Conservation (phyloP, 2,888 invertebrate species). For the Idaea dimidiata region DNA sequence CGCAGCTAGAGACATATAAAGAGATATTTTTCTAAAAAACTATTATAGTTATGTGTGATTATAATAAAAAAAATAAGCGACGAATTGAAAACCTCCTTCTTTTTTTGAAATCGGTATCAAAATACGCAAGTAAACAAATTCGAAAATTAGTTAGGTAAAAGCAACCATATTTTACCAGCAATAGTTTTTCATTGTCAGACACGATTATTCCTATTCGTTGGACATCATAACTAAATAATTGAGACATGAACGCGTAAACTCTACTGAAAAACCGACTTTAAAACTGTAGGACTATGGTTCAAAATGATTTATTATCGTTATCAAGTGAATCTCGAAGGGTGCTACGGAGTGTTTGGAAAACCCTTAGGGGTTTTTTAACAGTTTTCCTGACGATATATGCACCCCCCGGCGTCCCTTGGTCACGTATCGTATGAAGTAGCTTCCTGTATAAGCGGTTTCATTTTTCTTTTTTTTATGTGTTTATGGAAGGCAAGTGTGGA, state of each 20-base stretch:
- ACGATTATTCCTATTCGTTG: constrained; percentile 53
- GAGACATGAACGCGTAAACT: constrained; percentile 40
- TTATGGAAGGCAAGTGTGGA: constrained; percentile 32
- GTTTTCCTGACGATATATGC: constrained; percentile 70
- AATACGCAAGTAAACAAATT: not conserved
- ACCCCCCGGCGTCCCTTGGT: constrained; percentile 52
- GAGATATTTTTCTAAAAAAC: too few relatives aligned
- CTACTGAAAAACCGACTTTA: constrained; percentile 11
- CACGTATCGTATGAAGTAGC: constrained; percentile 77
- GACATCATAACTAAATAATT: constrained; percentile 63
- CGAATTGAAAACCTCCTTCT: too few relatives aligned
- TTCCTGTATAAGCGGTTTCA: constrained; percentile 73
- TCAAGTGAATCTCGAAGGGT: constrained; percentile 23
- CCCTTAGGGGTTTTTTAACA: constrained; percentile 73
- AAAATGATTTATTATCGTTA: constrained; percentile 5
- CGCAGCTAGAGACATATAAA: too few relatives aligned
- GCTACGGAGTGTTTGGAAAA: constrained; percentile 27
- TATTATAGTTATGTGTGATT: too few relatives aligned
- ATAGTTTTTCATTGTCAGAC: constrained; percentile 47
- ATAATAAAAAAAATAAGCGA: too few relatives aligned
- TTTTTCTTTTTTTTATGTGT: constrained; percentile 58
- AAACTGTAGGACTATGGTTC: constrained; percentile 7
- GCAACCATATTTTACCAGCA: constrained; percentile 5
- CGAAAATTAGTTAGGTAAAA: constrained; percentile 4
- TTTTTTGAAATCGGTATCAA: too few relatives aligned